Base-by-base conservation (phyloP, 2,113 vertebrate genomes). In the Otus sunia region DNA sequence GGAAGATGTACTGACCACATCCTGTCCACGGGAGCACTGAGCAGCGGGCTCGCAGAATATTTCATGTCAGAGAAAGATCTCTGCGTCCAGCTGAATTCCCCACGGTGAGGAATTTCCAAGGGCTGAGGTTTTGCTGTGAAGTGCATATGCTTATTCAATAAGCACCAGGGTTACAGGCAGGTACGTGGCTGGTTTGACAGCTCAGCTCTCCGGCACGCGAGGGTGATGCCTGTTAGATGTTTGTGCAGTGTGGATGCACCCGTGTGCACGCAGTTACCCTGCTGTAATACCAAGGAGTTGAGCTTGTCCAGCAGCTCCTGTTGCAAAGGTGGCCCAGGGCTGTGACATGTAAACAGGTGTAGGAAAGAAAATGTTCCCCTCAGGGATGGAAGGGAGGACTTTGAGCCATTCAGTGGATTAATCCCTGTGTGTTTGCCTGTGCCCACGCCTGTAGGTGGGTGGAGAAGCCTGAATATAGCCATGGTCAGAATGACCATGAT, bases 401-500 rank as follows among this genome's bases (percentile, higher is more conserved):
- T 14, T 7, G 6, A 59, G 23, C 39, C 23, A 1, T 36, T 3
- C 0, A 1, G 7, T 20, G 29, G 13, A 11, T 36, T 22, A 47
- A 64, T 64, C 53, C 68, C 39, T 5, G 26, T 22, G 39, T 4
- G 0, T 27, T 30, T 52, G 50, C 49, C 29, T 4, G 0, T 22
- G 47, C 23, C 41, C 16, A 7, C 0, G 2, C 72, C 52, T 49
- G 15, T 10, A 21, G n/a, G 30, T 26, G 12, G 26, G 10, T 32
- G 56, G 22, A 72, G 64, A 39, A 85, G 36, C 64, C 7, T 17
- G 34, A 27, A 30, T 14, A 8, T 4, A 37, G 34, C 58, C 27
- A 0, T 0, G 6, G 25, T 39, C 49, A 32, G 53, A n/a, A 12
- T 20, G 15, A 5, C 30, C 3, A 1, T 0, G 3, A 3, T 3